These are phyloP conservation scores for Orestias chungarensis DNA, from an alignment of 2,797 vertebrate genomes.

Conservation along the genomic window DNA sequence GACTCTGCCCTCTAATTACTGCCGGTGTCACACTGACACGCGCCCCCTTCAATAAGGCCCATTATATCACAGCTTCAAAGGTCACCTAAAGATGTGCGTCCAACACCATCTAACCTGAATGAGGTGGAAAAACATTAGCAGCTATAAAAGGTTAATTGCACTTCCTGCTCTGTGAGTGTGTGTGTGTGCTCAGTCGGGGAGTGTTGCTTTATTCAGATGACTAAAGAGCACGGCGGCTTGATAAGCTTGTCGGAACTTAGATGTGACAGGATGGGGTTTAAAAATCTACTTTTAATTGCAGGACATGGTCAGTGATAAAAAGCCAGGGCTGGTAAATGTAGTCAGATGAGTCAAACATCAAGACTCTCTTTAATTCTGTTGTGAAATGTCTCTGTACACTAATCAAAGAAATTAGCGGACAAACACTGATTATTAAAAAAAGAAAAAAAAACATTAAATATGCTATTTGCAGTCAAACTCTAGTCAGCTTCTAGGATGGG, in stretches of 20 bases:
- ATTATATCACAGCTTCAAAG: slow-evolving; percentile 39
- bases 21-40: slow-evolving; percentile 14
- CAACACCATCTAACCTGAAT: slow-evolving; percentile 11
- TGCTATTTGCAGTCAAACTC: not conserved
- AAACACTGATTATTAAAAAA: not conserved
- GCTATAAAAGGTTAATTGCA: slow-evolving; percentile 35
- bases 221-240: slow-evolving; percentile 30
- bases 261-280: slow-evolving; percentile 12
- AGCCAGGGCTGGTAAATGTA: slow-evolving; percentile 6
- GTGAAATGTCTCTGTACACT: not conserved
- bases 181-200: slow-evolving; percentile 29
- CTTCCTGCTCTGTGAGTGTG: slow-evolving; percentile 29
- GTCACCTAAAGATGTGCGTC: slow-evolving; percentile 9
- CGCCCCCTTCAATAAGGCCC: not conserved
- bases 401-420: not conserved
- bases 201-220: slow-evolving; percentile 48
- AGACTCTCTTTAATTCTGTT: slow-evolving; percentile 1
- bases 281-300: slow-evolving; percentile 38
- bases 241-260: slow-evolving; percentile 44
- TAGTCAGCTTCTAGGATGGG: not conserved
- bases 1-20: slow-evolving; percentile 11
- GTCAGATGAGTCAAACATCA: slow-evolving; percentile 25
- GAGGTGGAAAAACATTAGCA: slow-evolving; percentile 16
- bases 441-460: not conserved
- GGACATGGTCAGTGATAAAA: slow-evolving; percentile 25